Evolutionary conservation across 2,113 vertebrate genomes (phyloP).

Genomic region (Acanthochromis polyacanthus): DNA sequence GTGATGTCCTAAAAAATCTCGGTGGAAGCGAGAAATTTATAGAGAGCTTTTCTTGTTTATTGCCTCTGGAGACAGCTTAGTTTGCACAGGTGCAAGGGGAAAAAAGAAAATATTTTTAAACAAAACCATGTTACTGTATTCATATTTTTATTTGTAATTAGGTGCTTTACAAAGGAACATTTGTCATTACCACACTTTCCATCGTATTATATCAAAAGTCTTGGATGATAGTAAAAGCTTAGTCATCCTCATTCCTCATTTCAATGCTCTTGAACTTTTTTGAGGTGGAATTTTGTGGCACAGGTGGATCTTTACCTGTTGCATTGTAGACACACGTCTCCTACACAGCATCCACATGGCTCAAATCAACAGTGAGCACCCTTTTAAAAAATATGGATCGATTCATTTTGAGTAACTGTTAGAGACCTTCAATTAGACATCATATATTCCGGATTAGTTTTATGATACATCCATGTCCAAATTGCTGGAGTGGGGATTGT

Average conservation of each 20-base stretch:
- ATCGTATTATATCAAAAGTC: background rate
- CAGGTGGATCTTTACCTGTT: background rate
- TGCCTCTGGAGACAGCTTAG: conserved; percentile 26
- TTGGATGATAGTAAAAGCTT: too few species aligned
- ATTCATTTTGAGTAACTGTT: conserved; percentile 19
- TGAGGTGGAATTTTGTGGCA: conserved; percentile 13
- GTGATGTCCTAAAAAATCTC: conserved; percentile 71
- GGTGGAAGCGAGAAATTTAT: conserved; percentile 46
- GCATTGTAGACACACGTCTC: too few species aligned
- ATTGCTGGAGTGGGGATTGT: conserved; percentile 67
- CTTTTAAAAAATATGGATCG: background rate
- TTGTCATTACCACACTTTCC: too few species aligned
- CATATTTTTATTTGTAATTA: background rate
- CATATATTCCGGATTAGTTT: conserved; percentile 51
- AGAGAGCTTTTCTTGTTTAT: conserved; percentile 62
- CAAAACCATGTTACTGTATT: background rate
- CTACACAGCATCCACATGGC: too few species aligned
- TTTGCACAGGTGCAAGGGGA: conserved; percentile 68
- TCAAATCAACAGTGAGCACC: too few species aligned
- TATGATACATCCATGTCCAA: conserved; percentile 56
- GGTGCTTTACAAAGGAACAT: too few species aligned
- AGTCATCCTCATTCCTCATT: too few species aligned
- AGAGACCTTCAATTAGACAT: conserved; percentile 32
- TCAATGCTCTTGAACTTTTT: too few species aligned
- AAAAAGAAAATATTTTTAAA: background rate